phyloP scores from a whole-genome alignment of 2,113 vertebrate genomes.

The Puntigrus tetrazona region DNA sequence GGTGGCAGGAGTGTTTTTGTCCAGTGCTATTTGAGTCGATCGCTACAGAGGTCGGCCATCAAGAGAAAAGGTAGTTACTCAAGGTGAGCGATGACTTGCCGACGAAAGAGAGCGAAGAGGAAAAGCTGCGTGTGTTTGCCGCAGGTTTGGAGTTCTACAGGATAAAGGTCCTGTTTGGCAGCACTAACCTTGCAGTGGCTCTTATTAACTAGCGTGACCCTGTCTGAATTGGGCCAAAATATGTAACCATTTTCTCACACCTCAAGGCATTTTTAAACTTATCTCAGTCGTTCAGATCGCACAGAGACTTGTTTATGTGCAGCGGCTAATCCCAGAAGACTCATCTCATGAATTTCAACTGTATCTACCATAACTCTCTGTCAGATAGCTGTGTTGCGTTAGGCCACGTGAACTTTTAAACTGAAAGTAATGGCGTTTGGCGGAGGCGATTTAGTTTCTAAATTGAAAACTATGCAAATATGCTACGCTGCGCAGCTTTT shows the following conservation, averaged over 20 bases:
- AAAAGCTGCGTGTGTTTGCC: not conserved
- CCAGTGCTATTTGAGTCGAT: conserved; percentile 69
- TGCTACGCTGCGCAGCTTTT: conserved; percentile 27
- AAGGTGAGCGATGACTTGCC: conserved; percentile 47
- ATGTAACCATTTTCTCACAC: conserved; percentile 35
- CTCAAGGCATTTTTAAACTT: conserved; percentile 12
- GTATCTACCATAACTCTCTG: conserved; percentile 28
- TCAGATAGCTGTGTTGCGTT: conserved; percentile 25
- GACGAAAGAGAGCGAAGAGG: conserved; percentile 15
- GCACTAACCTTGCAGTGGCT: conserved; percentile 21
- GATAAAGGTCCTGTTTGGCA: conserved; percentile 55
- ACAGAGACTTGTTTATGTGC: conserved; percentile 25
- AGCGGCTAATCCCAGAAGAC: conserved; percentile 32
- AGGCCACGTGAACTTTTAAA: conserved; percentile 1
- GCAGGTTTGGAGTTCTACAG: conserved; percentile 52
- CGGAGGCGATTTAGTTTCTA: conserved; percentile 25
- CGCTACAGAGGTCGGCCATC: conserved; percentile 52
- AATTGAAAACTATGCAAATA: conserved; percentile 44
- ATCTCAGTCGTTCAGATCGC: not conserved
- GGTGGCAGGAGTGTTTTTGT: conserved; percentile 64
- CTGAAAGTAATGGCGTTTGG: conserved; percentile 11
- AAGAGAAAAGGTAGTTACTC: conserved; percentile 40
- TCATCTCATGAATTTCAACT: conserved; percentile 36
- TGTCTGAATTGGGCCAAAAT: conserved; percentile 51
- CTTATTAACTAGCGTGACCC: conserved; percentile 72